Percentiles rank a stretch among this genome's conserved stretches.
These are phyloP conservation scores for Drosophila aff. DNA, from an alignment of 1,140 invertebrate genomes.

Conservation along the genomic window DNA sequence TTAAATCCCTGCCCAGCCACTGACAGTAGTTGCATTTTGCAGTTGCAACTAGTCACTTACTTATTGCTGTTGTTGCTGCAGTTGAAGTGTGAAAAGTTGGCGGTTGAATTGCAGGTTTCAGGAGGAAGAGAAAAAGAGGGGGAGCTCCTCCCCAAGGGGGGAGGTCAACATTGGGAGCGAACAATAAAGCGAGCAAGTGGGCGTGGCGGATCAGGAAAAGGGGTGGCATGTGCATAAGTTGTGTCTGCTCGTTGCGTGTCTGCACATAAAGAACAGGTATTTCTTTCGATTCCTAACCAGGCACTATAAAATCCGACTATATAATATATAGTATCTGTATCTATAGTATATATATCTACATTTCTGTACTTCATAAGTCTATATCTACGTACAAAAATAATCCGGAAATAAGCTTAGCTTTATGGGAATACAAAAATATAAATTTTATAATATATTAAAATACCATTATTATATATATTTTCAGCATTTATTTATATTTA, in stretches of 20 bases:
- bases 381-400: too few relatives aligned
- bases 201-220: slow-evolving; percentile 12
- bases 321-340: too few relatives aligned
- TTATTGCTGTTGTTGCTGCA: slow-evolving; percentile 38
- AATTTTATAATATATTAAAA: too few relatives aligned
- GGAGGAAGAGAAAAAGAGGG: slow-evolving; percentile 3
- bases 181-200: slow-evolving; percentile 30
- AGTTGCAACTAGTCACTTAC: slow-evolving; percentile 44
- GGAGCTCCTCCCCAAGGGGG: not conserved
- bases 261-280: slow-evolving; percentile 15
- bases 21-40: slow-evolving; percentile 13
- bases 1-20: not conserved
- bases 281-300: not conserved
- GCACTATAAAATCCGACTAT: not conserved
- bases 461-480: too few relatives aligned
- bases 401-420: not conserved
- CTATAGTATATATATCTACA: too few relatives aligned
- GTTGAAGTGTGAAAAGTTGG: slow-evolving; percentile 77
- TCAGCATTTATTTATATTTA: too few relatives aligned
- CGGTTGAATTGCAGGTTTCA: slow-evolving; percentile 61
- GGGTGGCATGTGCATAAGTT: slow-evolving; percentile 25
- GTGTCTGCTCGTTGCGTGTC: slow-evolving; percentile 29
- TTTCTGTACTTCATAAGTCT: too few relatives aligned
- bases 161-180: slow-evolving; percentile 8
- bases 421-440: not conserved